phyloP scores from a whole-genome alignment of 2,113 vertebrate species.

The Cryptomyrus ogoouensis region DNA sequence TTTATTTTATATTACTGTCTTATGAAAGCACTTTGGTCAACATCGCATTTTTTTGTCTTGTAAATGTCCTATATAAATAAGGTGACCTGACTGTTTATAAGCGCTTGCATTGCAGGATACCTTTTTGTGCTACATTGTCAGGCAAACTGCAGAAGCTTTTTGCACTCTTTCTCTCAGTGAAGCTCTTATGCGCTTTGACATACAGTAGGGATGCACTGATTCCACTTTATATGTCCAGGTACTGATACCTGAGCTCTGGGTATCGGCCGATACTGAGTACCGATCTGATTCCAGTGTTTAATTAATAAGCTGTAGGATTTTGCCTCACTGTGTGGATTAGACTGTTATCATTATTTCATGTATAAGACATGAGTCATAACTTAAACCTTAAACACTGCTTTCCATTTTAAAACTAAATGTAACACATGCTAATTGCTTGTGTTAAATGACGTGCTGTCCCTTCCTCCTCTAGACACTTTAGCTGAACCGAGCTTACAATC shows the following conservation, averaged over 20 bases:
- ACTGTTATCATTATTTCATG: background rate
- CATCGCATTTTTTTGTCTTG: too few relatives aligned
- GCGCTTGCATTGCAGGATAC: background rate
- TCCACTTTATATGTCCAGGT: background rate
- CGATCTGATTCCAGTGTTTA: background rate
- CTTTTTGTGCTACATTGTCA: background rate
- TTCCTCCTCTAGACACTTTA: background rate
- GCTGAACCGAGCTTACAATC: background rate
- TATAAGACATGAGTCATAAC: background rate
- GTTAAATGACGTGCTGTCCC: background rate
- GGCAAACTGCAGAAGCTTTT: background rate
- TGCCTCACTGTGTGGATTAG: background rate
- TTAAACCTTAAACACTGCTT: background rate
- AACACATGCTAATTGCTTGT: background rate
- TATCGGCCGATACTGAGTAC: background rate
- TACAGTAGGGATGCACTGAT: background rate
- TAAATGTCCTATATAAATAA: background rate
- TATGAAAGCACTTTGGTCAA: background rate
- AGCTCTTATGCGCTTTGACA: background rate
- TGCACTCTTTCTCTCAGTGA: background rate
- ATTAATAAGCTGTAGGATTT: background rate
- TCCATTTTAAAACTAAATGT: background rate
- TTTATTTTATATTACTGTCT: background rate
- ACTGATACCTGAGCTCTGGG: background rate
- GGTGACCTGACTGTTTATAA: background rate